These are phyloP conservation scores for Ctena decussata DNA, from an alignment of 2,888 invertebrate species.

Conservation along the genomic window DNA sequence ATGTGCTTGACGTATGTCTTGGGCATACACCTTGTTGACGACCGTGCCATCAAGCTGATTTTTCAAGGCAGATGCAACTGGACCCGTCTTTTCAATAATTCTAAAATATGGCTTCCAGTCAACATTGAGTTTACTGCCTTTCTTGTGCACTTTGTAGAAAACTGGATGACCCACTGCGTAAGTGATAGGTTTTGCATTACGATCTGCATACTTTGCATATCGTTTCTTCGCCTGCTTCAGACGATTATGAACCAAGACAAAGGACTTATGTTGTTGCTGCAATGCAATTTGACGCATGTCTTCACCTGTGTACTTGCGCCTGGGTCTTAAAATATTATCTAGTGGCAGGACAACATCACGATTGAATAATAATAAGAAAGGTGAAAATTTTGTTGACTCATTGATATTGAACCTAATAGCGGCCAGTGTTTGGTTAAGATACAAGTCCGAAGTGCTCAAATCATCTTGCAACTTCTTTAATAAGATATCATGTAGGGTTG, in stretches of 20 bases:
- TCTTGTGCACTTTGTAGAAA: constrained; percentile 12
- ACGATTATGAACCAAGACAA: neutral
- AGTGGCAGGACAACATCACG: constrained; percentile 49
- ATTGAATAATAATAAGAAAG: constrained; percentile 54
- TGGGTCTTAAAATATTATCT: no score
- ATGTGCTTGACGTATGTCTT: no score
- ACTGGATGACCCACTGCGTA: neutral
- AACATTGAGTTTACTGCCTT: constrained; percentile 35
- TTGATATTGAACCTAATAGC: constrained; percentile 45
- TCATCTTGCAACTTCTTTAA: neutral
- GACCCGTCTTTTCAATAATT: no score
- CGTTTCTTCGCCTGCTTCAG: neutral
- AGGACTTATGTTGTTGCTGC: neutral
- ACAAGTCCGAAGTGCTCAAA: neutral
- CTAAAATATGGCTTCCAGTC: constrained; percentile 53
- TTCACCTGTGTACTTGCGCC: constrained; percentile 51
- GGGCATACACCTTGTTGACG: no score
- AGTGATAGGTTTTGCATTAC: neutral
- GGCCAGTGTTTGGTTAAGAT: neutral
- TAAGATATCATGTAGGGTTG: no score
- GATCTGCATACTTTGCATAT: no score
- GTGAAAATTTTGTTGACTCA: constrained; percentile 38
- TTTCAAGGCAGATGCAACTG: no score
- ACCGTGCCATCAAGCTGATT: no score
- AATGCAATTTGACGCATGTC: constrained; percentile 53